These are phyloP conservation scores for Cyclophora punctaria DNA, from an alignment of 2,888 invertebrate genomes.

Conservation along the genomic window DNA sequence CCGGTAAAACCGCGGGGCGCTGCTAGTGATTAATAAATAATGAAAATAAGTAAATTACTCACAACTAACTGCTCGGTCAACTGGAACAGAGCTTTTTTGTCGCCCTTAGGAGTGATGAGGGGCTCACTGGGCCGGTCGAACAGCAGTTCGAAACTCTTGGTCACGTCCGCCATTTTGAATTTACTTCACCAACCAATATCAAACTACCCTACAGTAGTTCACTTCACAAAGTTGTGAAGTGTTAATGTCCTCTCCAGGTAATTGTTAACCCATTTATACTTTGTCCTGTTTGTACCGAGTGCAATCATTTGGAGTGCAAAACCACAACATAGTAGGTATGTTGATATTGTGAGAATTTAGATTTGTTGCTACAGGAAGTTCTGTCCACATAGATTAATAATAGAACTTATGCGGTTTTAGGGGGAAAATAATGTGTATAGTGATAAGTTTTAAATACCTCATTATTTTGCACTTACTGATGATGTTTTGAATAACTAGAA, in stretches of 20 bases:
- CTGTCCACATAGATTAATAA: too few relatives aligned
- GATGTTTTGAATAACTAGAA: too few relatives aligned
- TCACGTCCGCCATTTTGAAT: constrained; percentile 37
- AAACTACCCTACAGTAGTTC: constrained; percentile 15
- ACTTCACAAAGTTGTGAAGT: constrained; percentile 64
- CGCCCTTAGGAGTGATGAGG: constrained; percentile 77
- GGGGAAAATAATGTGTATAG: too few relatives aligned
- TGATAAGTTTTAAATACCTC: too few relatives aligned
- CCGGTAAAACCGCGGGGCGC: too few relatives aligned
- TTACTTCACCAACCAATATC: too few relatives aligned
- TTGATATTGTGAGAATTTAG: constrained; percentile 28
- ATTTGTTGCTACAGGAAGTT: too few relatives aligned
- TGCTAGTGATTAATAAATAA: too few relatives aligned
- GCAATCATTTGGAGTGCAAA: constrained; percentile 37
- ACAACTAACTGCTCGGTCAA: constrained; percentile 78
- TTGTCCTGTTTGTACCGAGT: constrained; percentile 17
- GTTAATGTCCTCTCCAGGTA: constrained; percentile 25
- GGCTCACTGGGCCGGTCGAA: constrained; percentile 78
- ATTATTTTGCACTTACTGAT: too few relatives aligned
- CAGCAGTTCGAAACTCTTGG: constrained; percentile 49
- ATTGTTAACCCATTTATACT: constrained; percentile 22
- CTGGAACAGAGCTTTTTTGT: constrained; percentile 74
- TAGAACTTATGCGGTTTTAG: too few relatives aligned
- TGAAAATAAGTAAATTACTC: constrained; percentile 36
- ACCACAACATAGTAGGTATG: constrained; percentile 23